Percentiles rank a stretch among this genome's conserved stretches.
phyloP scores from a whole-genome alignment of 2,113 vertebrate species.

The Podocnemis expansa region DNA sequence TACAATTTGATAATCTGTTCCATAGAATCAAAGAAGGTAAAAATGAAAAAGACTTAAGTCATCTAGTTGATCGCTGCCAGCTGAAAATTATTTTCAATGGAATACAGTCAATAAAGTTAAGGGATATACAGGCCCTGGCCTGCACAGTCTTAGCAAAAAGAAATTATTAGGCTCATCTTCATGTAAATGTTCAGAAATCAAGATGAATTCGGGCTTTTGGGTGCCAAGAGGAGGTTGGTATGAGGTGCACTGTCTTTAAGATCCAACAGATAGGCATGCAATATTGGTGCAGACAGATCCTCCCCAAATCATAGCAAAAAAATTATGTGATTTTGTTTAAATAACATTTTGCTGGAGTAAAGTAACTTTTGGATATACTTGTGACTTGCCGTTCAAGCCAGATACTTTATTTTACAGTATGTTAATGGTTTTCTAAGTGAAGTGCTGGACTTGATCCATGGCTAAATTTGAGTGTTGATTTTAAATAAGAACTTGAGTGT shows the following conservation, averaged over 20 bases:
- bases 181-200: background rate
- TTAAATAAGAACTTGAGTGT: background rate
- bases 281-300: background rate
- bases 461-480: background rate
- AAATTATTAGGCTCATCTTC: background rate
- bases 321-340: background rate
- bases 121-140: background rate
- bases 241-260: background rate
- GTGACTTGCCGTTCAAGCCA: background rate
- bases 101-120: background rate
- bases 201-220: background rate
- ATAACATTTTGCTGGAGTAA: background rate
- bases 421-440: background rate
- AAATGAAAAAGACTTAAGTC: background rate
- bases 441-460: background rate
- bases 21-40: background rate
- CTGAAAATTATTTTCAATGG: background rate
- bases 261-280: background rate
- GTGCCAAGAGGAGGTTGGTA: background rate
- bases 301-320: background rate
- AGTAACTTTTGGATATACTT: background rate
- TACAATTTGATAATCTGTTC: slow-evolving; percentile 5
- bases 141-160: background rate
- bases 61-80: background rate
- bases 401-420: background rate